Evolutionary conservation across 37 sponge, comb jelly and placozoan species (phyloP).

Genomic region (Hormiphora californensis): DNA sequence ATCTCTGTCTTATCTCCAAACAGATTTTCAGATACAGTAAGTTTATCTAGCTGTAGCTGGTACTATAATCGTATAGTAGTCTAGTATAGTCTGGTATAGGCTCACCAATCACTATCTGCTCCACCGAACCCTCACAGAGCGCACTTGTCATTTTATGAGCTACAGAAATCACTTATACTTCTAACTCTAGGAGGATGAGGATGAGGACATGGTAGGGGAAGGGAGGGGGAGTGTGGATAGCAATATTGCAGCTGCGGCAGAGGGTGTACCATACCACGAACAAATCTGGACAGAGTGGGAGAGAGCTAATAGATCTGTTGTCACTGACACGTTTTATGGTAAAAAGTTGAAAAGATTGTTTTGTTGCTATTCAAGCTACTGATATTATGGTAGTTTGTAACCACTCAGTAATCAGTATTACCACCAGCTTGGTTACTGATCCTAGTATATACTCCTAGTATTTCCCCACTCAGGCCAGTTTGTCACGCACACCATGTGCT

Average conservation of each 20-base stretch:
- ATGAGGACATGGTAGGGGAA: not conserved
- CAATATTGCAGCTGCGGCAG: not conserved
- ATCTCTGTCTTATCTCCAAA: too few relatives aligned
- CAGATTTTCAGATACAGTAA: too few relatives aligned
- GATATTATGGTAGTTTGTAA: too few relatives aligned
- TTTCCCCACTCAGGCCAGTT: slow-evolving; percentile 4
- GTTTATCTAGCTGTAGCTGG: too few relatives aligned
- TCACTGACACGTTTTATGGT: slow-evolving; percentile 43
- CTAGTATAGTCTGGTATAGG: too few relatives aligned
- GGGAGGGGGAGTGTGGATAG: slow-evolving; percentile 41
- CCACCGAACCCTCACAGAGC: too few relatives aligned
- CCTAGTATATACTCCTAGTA: not conserved
- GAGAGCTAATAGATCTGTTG: not conserved
- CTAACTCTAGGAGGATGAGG: too few relatives aligned
- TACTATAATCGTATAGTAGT: too few relatives aligned
- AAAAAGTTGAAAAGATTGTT: not conserved
- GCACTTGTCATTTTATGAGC: too few relatives aligned
- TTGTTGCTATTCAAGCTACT: not conserved
- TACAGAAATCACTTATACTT: too few relatives aligned
- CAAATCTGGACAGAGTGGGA: slow-evolving; percentile 26
- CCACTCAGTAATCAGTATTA: too few relatives aligned
- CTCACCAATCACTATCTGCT: too few relatives aligned
- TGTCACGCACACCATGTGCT: slow-evolving; percentile 38
- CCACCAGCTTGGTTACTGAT: not conserved
- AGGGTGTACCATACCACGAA: not conserved